Evolutionary conservation across 35 echinoderm and acorn worm genomes (phyloP), one percentile per base, ranked within the genome.

Genomic region (Eucidaris tribuloides): DNA sequence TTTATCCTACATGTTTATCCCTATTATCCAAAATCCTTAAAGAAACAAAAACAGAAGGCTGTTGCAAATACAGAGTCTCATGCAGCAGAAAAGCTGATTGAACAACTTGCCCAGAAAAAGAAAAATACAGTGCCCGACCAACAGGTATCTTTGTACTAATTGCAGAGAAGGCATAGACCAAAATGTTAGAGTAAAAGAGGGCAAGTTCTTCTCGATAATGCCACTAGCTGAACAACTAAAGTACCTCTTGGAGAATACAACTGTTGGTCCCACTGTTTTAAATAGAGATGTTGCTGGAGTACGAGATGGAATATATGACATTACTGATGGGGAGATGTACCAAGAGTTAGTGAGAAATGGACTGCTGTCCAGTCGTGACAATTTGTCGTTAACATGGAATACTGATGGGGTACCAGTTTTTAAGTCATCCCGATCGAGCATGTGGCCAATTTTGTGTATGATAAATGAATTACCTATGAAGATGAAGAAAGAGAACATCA

Each of bases 361-460:
- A 9, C 1, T 37, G 36, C 66, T 72, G 11, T 40, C 39, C 3
- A 41, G 5, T 17, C 34, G 9, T 72, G 66, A 72, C 4, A 72
- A 87, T 44, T 87, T 87, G 4, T 80, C 85, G 13, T 24, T 87
- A 7, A 35, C 80, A 1, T 87, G 85, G 85, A 87, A 87, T 22
- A 39, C 76, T 28, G 85, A 87, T 64, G 85, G 85, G 11, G 39
- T 87, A 35, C 85, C 85, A 17, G 43, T 78, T 30, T 80, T 87
- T 19, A 87, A 87, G 41, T 80, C 85, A 36, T 87, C 85, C 9
- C 49, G 40, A 17, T 46, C 17, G 19, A 50, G 36, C 27, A 46
- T 84, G 2, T 84, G 82, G 82, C 82, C 62, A 32, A 54, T 84
- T 36, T 63, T 65, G 3, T n/a, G 17, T 11, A 84, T 84, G 42